Conservation (phyloP, 2,113 vertebrate genomes). For the Gulo gulo region DNA sequence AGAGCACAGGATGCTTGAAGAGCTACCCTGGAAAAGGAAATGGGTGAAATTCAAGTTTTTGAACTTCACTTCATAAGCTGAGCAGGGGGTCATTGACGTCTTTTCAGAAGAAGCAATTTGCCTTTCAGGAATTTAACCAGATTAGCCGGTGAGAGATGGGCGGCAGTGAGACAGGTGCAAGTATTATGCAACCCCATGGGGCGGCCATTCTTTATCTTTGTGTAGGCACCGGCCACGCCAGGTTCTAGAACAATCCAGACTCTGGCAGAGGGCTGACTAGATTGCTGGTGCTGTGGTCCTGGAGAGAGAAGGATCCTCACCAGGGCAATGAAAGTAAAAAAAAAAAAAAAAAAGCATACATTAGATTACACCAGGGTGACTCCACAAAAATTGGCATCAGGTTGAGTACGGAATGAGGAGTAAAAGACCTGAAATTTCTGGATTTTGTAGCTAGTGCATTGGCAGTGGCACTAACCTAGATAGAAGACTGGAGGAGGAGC, state of each 20-base stretch:
- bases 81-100: not conserved
- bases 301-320: not conserved
- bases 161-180: not conserved
- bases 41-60: not conserved
- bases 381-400: not conserved
- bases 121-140: not conserved
- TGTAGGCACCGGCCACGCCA: fast-evolving
- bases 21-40: not conserved
- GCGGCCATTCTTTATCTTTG: not conserved
- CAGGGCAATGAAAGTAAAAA: not conserved
- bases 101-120: not conserved
- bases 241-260: not conserved
- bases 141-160: not conserved
- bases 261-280: no score
- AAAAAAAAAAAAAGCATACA: fast-evolving
- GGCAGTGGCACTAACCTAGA: not conserved
- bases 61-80: not conserved
- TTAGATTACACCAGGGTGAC: not conserved
- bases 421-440: not conserved
- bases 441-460: not conserved
- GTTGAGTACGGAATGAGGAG: not conserved
- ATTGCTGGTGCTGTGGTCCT: not conserved
- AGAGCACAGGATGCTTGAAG: not conserved
- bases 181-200: fast-evolving
- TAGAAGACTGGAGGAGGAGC: not conserved